Conservation (phyloP, 2,113 vertebrate species). For the Gopherus evgoodei region DNA sequence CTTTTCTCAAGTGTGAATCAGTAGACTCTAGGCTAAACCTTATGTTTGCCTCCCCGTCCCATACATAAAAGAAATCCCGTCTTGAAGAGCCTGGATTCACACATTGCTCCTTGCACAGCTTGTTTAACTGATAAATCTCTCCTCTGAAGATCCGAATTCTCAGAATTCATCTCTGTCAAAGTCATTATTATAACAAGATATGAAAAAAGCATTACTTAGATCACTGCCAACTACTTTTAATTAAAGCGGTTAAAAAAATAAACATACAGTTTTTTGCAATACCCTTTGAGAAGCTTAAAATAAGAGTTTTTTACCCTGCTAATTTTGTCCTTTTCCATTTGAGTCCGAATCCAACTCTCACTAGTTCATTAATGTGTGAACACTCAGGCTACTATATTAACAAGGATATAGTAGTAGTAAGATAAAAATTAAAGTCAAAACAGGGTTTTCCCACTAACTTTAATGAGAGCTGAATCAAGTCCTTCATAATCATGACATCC, state of each 20-base stretch:
- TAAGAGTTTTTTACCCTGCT: slow-evolving; percentile 20
- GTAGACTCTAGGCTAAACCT: neutral
- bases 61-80: neutral
- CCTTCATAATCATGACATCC: neutral
- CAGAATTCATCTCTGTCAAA: slow-evolving; percentile 21
- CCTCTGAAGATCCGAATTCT: slow-evolving; percentile 33
- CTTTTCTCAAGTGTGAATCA: slow-evolving; percentile 31
- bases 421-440: neutral
- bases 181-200: slow-evolving; percentile 46
- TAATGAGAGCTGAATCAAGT: neutral
- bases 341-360: slow-evolving; percentile 40
- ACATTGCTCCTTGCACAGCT: neutral
- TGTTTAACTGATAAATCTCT: slow-evolving; percentile 20
- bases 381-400: no score
- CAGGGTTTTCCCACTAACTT: neutral
- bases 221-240: slow-evolving; percentile 12
- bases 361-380: neutral
- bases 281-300: neutral
- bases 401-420: neutral
- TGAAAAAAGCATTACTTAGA: slow-evolving; percentile 29
- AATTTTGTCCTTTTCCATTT: neutral
- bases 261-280: neutral
- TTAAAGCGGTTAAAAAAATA: neutral
- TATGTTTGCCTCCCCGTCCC: neutral
- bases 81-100: neutral